Conservation (phyloP, 2,113 vertebrate species). For the Tachysurus fulvidraco region DNA sequence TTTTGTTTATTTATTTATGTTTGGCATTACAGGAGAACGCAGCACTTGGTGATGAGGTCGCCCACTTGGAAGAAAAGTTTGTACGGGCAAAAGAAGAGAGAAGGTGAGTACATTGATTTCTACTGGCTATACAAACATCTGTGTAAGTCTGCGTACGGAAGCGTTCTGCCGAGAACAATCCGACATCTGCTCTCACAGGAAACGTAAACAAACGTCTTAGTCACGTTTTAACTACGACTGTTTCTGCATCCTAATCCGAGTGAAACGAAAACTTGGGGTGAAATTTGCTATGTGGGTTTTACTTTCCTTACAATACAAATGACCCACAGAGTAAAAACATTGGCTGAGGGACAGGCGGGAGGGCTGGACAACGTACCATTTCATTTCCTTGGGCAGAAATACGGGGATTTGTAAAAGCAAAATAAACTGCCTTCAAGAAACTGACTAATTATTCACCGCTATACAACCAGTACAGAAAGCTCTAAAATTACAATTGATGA, state of each 20-base stretch:
- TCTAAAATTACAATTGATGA: neutral
- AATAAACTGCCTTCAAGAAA: no score
- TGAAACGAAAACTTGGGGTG: neutral
- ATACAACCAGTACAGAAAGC: neutral
- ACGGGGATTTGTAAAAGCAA: neutral
- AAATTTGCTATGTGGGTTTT: neutral
- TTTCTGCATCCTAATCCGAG: neutral
- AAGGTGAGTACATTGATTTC: constrained; percentile 67
- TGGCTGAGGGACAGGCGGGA: neutral
- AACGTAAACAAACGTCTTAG: neutral
- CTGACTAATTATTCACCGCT: neutral
- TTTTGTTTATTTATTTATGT: no score
- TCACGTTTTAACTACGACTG: neutral
- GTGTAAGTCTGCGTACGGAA: neutral
- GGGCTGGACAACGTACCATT: neutral
- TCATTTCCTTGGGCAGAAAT: neutral
- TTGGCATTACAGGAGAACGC: constrained; percentile 79
- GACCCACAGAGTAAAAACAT: neutral
- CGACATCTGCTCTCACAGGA: neutral
- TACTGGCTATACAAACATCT: neutral
- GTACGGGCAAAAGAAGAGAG: constrained; percentile 85
- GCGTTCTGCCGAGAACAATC: neutral
- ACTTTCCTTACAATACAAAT: neutral
- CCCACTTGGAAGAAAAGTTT: constrained; percentile 86
- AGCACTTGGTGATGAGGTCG: constrained; percentile 88